Evolutionary conservation across 2,888 invertebrate genomes (phyloP).

Genomic region (Sphaerophoria taeniata): DNA sequence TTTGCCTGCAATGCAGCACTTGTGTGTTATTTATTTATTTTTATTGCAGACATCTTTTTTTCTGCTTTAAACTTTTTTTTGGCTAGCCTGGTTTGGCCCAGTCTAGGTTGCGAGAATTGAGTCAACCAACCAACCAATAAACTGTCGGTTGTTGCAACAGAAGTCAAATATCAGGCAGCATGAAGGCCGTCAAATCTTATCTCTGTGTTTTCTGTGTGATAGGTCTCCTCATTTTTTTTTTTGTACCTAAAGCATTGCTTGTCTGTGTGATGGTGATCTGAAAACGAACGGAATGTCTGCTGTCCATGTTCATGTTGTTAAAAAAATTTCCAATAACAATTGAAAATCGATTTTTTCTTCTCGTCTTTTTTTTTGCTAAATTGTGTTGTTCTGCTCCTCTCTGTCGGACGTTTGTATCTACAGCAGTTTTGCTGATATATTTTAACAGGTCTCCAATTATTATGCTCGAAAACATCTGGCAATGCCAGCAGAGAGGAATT

Average conservation of each 20-base stretch:
- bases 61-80: not conserved
- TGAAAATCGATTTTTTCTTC: conserved; percentile 40
- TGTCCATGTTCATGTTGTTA: conserved; percentile 25
- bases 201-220: conserved; percentile 31
- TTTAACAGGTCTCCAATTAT: conserved; percentile 15
- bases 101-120: conserved; percentile 17
- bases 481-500: not conserved
- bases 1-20: conserved; percentile 62
- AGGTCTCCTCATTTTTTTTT: not conserved
- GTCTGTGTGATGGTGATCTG: not conserved
- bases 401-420: not conserved
- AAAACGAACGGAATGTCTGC: conserved; percentile 5
- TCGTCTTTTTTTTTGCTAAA: not conserved
- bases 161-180: conserved; percentile 49
- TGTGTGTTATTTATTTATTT: conserved; percentile 57
- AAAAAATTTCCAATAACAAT: conserved; percentile 45
- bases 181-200: conserved; percentile 55
- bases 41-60: conserved; percentile 33
- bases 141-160: conserved; percentile 28
- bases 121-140: conserved; percentile 2
- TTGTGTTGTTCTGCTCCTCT: not conserved
- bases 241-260: not conserved
- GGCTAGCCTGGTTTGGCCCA: conserved; percentile 16
- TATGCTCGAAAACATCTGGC: conserved; percentile 36
- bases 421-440: not conserved